Base-by-base conservation (phyloP, 2,113 vertebrate genomes). In the human region DNA sequence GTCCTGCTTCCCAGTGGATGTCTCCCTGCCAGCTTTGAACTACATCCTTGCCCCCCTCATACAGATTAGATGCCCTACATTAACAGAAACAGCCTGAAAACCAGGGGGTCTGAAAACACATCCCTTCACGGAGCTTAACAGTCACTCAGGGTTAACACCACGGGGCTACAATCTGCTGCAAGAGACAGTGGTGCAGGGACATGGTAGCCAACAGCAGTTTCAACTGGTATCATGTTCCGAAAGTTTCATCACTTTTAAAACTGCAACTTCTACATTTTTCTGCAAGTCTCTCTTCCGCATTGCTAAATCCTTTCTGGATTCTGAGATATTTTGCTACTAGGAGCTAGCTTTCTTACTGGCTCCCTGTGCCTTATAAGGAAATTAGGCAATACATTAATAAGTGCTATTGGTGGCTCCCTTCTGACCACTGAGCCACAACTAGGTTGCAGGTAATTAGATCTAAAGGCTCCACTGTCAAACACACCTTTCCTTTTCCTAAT, bases 401-500 rank as follows among this genome's bases (percentile, higher is more conserved):
- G 70, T 30, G 89, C 45, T 27, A 9, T 20, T 45, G 68, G 38
- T 50, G 35, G 23, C 32, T 84, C 6, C 0, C 38, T 50, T 84
- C 89, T 95, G 59, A 35, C 61, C 76, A 40, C 6, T 7, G 6
- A 88, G 81, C 64, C 43, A 45, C 48, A 50, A 66, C 57, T 1
- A 72, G 52, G 27, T 52, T 68, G 48, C 52, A 82, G 89, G 89
- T 78, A 76, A 92, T 96, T 73, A 84, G 73, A 84, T 48, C 20
- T 59, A 72, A 48, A 86, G 92, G 9, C 72, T 84, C 43, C 25
- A 22, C 3, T 11, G 30, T 72, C 6, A 32, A 32, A 48, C 48
- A 25, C 32, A 25, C n/a, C 59, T 89, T 64, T 81, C 73, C 40
- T 89, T 48, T 90, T 66, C 72, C 55, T 93, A 66, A 93, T 96